phyloP scores from a whole-genome alignment of 2,888 invertebrate species.

The Synergus laeviventris region DNA sequence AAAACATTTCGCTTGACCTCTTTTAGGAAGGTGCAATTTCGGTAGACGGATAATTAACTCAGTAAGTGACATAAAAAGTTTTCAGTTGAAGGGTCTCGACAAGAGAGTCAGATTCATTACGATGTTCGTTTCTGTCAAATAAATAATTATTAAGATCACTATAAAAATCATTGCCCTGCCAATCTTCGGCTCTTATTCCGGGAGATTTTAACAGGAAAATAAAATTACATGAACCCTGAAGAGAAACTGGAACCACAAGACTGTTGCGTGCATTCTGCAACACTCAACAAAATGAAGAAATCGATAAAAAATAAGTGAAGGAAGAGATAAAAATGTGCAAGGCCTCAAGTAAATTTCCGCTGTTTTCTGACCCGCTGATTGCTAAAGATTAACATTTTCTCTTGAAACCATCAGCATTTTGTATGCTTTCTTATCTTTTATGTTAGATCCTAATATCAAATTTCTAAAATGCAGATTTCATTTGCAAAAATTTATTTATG shows the following conservation, averaged over 20 bases:
- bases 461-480: too few species aligned
- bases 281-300: not conserved
- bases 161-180: conserved; percentile 6
- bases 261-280: not conserved
- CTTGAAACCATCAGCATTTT: not conserved
- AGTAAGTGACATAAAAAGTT: conserved; percentile 1
- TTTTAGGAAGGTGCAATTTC: not conserved
- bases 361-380: not conserved
- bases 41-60: not conserved
- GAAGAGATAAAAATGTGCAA: not conserved
- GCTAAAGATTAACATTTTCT: conserved; percentile 3
- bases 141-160: conserved; percentile 29
- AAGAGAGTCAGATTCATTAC: conserved; percentile 4
- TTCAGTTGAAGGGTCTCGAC: conserved; percentile 3
- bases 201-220: not conserved
- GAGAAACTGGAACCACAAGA: conserved; percentile 12
- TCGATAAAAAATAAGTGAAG: not conserved
- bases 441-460: not conserved
- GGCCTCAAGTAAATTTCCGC: not conserved
- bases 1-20: not conserved
- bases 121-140: not conserved
- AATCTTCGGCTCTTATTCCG: not conserved
- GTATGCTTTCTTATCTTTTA: not conserved
- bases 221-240: not conserved
- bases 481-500: too few species aligned